These are phyloP conservation scores for Calidris pugnax DNA, from an alignment of 2,113 vertebrate genomes.

Conservation along the genomic window DNA sequence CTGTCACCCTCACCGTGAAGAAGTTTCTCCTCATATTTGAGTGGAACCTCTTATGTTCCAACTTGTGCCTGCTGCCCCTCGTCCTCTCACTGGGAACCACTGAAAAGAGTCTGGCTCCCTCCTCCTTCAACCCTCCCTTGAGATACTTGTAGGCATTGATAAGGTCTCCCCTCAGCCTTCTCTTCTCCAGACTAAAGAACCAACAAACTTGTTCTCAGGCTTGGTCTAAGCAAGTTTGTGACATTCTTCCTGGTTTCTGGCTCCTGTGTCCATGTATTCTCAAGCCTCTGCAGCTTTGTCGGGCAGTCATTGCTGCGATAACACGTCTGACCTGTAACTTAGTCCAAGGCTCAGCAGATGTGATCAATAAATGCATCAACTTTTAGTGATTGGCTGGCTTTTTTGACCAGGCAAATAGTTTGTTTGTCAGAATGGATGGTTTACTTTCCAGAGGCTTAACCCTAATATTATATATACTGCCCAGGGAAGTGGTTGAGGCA, in stretches of 20 bases:
- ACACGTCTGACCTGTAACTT: background rate
- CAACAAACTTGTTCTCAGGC: background rate
- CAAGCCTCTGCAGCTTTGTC: background rate
- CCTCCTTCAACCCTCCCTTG: too few species aligned
- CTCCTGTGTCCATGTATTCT: fast-evolving
- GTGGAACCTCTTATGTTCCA: too few species aligned
- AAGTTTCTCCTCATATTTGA: too few species aligned
- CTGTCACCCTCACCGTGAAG: too few species aligned
- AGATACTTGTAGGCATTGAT: too few species aligned
- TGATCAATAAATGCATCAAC: background rate
- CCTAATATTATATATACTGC: background rate
- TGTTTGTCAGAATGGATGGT: background rate
- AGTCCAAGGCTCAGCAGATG: background rate
- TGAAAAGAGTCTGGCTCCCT: too few species aligned
- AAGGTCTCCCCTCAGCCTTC: too few species aligned
- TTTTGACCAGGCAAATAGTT: background rate
- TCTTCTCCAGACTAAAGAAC: too few species aligned
- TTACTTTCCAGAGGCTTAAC: background rate
- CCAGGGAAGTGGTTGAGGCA: too few species aligned
- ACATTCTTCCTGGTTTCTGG: background rate
- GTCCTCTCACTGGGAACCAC: too few species aligned
- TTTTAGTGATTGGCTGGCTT: background rate
- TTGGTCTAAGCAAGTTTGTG: background rate
- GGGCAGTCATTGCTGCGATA: background rate
- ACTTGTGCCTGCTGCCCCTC: too few species aligned